Evolutionary conservation across 2,888 invertebrate genomes (phyloP), one percentile per base, ranked within the genome.

Genomic region (Deroplatys truncata): DNA sequence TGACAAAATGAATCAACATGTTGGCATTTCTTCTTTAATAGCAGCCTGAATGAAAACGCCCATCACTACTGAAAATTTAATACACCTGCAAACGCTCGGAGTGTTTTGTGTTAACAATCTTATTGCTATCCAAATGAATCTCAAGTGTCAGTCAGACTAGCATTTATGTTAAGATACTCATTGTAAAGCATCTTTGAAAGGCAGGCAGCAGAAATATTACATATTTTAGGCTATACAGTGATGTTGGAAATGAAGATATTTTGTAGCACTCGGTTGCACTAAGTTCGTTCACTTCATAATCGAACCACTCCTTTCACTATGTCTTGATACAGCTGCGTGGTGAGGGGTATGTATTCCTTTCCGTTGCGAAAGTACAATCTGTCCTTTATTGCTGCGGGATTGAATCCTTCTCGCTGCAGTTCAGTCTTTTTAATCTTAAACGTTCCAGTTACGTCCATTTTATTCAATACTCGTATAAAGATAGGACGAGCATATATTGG

Each of bases 361-460:
- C 92, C 91, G 90, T 93, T 93, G 90, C 94, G 92, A 92, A 95
- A 95, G 92, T 94, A 96, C 86, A 96, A 91, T 90, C 93, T 93
- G 92, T 96, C 96, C 88, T 93, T 93, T 87, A 94, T 93, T 91
- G 95, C 95, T 88, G 95, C 94, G 4, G 97, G 95, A 92, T 99
- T 95, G 93, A 97, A 99, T 3, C 97, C 98, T 91, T 98, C 97
- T 91, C 96, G 95, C 92, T 98, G 97, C 91, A 99, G 95, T 91
- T 97, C 97, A 7, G 96, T 95, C 93, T 99, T 99, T 94, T 98
- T 98, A 91, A 99, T 93, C 94, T 99, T 99, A 93, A 97, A 99
- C 0, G 99, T 99, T 86, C 97, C 97, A 94, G 95, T 93, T 92
- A 93, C 94, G 90, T 98, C 98, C 88, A 98, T 95, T 91, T 96